Percentiles rank a stretch among this genome's conserved stretches.
These are phyloP conservation scores for Procavia capensis DNA, from an alignment of 2,113 vertebrate genomes.

Conservation along the genomic window DNA sequence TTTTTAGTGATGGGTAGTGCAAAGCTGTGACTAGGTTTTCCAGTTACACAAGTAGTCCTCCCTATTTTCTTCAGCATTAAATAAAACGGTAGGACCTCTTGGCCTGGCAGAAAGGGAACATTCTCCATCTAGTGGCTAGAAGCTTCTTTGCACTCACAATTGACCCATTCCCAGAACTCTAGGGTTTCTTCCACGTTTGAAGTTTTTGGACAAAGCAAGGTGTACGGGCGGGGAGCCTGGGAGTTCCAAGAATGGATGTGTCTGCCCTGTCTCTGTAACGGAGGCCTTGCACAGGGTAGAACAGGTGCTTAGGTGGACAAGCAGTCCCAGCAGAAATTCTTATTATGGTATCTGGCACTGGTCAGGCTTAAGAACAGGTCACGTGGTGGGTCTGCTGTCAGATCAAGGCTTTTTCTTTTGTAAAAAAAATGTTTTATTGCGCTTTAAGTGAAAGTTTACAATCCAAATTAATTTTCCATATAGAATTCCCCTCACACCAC, in stretches of 20 bases:
- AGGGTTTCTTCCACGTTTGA: background rate
- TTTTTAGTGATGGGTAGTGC: too few species aligned
- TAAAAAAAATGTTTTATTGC: too few species aligned
- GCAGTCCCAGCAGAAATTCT: background rate
- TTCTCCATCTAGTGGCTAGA: conserved; percentile 59
- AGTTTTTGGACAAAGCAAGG: background rate
- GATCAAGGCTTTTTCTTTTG: background rate
- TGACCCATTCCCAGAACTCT: background rate
- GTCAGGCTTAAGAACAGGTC: background rate
- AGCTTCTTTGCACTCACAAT: background rate
- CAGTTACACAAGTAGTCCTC: too few species aligned
- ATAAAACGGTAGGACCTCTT: background rate
- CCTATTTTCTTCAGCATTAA: background rate
- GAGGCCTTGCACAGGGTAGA: background rate
- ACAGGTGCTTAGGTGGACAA: background rate
- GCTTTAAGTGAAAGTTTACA: too few species aligned
- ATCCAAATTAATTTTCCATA: too few species aligned
- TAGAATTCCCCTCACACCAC: too few species aligned
- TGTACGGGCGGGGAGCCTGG: background rate
- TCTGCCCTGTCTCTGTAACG: background rate
- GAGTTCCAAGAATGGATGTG: background rate
- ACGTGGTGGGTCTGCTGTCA: background rate
- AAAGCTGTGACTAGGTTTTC: too few species aligned
- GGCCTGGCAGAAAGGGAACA: background rate
- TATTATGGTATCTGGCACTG: background rate